Evolutionary conservation across 2,888 invertebrate genomes (phyloP).

Genomic region (Caenorhabditis imperialis): DNA sequence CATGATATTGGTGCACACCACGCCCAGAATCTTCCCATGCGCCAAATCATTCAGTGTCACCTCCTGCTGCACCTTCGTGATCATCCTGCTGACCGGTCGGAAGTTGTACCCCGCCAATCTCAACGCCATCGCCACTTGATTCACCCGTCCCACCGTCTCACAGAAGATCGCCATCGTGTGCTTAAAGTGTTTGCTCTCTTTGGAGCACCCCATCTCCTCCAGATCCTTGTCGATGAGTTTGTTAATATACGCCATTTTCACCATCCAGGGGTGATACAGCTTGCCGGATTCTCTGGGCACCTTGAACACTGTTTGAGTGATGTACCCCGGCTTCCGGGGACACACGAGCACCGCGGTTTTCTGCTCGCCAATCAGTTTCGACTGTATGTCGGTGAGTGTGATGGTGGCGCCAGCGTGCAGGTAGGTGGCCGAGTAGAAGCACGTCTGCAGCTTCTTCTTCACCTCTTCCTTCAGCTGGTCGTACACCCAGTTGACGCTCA

Average conservation of each 20-base stretch:
- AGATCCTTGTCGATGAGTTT: constrained; percentile 35
- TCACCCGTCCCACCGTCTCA: constrained; percentile 23
- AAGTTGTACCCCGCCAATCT: constrained; percentile 40
- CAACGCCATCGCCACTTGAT: constrained; percentile 21
- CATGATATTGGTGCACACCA: constrained; percentile 49
- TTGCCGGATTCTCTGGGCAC: background rate
- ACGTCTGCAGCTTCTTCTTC: constrained; percentile 5
- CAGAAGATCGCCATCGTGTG: constrained; percentile 45
- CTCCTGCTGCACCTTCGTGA: constrained; percentile 23
- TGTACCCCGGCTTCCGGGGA: constrained; percentile 24
- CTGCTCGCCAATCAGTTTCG: constrained; percentile 3
- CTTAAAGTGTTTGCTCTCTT: constrained; percentile 34
- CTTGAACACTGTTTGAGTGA: constrained; percentile 28
- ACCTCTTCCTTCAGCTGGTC: constrained; percentile 11
- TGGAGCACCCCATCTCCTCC: constrained; percentile 11
- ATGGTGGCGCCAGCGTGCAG: background rate
- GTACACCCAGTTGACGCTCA: constrained; percentile 33
- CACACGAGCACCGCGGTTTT: constrained; percentile 1
- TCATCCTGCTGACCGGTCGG: constrained; percentile 13
- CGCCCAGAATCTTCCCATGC: constrained; percentile 30
- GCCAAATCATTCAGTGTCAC: constrained; percentile 23
- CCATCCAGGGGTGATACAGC: background rate
- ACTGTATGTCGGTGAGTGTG: background rate
- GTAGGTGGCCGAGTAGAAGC: constrained; percentile 44
- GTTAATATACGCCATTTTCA: constrained; percentile 10